Evolutionary conservation across 2,888 invertebrate genomes (phyloP), one percentile per base, ranked within the genome.

Genomic region (Apamea crenata): DNA sequence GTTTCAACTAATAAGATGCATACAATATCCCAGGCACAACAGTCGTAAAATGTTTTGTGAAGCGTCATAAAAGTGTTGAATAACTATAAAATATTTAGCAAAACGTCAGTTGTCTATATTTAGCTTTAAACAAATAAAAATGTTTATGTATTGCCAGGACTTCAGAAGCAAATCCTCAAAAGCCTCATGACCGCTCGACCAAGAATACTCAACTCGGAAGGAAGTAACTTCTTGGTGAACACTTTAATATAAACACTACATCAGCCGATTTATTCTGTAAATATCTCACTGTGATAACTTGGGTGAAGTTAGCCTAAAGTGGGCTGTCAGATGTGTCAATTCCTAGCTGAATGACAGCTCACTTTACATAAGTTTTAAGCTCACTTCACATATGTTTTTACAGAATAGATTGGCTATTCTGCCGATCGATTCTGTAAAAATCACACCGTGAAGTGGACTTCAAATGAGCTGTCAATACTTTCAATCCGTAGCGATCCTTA

Each of bases 31-130:
- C n/a, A 25, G 10, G 21, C 44, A 74, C 36, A 40, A 36, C 53
- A 6, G 36, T 29, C 59, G 29, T 81, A 83, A 81, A 81, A 83
- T 67, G 4, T 71, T 53, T 67, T 68, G 53, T 29, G 29, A 83
- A 61, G 66, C 44, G 53, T 71, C 59, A 47, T 61, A 78, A 32
- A 77, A 10, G n/a, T 32, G 21, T 50, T 50, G 40, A 81, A 66
- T 82, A 56, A 56, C 0, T 6, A 18, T 66, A 44, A 61, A 71
- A 44, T 69, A 63, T 59, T 29, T 7, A 56, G 12, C 4, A 47
- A 63, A 36, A 47, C 47, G 40, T 73, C 50, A 53, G 25, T 36
- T 67, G 25, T 25, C 32, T 29, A 25, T 59, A 77, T 77, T 65
- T 59, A 77, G 21, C n/a, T 53, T 56, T 2, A 21, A 40, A 44